Evolutionary conservation across 2,113 vertebrate species (phyloP), one percentile per base, ranked within the genome.

Genomic region (Nanorana parkeri): DNA sequence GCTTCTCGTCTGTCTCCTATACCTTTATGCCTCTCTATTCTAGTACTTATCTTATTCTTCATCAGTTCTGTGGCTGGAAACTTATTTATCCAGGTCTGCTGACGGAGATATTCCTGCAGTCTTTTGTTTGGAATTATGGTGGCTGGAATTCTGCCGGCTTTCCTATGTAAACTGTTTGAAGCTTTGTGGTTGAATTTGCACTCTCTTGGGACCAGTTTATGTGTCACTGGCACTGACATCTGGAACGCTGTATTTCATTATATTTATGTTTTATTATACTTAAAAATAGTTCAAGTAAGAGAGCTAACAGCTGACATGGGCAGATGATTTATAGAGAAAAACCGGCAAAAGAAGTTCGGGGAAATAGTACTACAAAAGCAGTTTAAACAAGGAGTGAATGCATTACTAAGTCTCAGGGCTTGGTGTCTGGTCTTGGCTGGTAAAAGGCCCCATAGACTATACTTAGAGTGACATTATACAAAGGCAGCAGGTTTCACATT

Each of bases 161-260:
- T 82, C 52, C 69, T 75, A 75, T 82, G 80, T 74, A 67, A 75
- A 82, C 51, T 66, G 32, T 81, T 81, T 81, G 69, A 81, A 74
- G 69, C 69, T 74, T 47, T 58, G 60, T 81, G 78, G 78, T 58
- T 74, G 24, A 36, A 74, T 64, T 74, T 32, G 36, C 23, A 63
- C 24, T 81, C 78, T 72, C 78, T 54, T 81, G 79, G 28, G 79
- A 66, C 58, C 47, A 55, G 11, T 72, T 81, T 65, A 66, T 68
- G 79, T 65, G 65, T 81, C 58, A 28, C 51, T 81, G 79, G 28
- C 79, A 73, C 54, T 81, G 68, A 81, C 58, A 74, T 81, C 68
- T 81, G 79, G 60, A 81, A 32, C 68, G 54, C 73, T 28, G 73
- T 65, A 74, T 63, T 64, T 41, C 29, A 61, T 65, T 61, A 81